These are phyloP conservation scores for Onychomys arenicola DNA, from an alignment of 2,797 vertebrate genomes.

Conservation along the genomic window DNA sequence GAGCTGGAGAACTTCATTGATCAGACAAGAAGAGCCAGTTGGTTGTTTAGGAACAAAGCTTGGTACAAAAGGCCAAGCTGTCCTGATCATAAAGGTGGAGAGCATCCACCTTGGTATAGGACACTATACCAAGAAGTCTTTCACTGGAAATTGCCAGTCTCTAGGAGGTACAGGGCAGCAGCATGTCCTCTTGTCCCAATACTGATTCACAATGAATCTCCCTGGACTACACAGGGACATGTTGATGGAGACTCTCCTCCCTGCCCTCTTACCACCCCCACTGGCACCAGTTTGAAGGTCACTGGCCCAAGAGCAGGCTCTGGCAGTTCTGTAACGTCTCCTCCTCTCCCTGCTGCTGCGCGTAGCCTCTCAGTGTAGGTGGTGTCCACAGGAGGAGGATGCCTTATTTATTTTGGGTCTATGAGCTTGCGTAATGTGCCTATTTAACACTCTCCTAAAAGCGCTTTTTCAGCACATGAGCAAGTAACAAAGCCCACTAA, in stretches of 20 bases:
- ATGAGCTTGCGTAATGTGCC: constrained; percentile 79
- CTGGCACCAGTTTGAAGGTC: neutral
- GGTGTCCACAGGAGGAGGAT: constrained; percentile 54
- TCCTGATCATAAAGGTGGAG: constrained; percentile 6
- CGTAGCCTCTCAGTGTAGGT: constrained; percentile 62
- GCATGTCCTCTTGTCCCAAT: neutral
- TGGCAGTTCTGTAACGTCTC: neutral
- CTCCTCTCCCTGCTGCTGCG: constrained; percentile 10
- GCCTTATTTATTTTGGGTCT: constrained; percentile 80
- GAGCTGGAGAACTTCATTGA: constrained; percentile 51
- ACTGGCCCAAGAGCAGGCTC: neutral
- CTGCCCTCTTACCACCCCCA: neutral
- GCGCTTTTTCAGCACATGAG: constrained; percentile 75
- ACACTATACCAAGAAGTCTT: neutral
- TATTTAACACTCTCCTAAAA: constrained; percentile 80
- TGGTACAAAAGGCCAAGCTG: constrained; percentile 45
- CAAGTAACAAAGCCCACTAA: constrained; percentile 78
- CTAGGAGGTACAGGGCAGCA: neutral
- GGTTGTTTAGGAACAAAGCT: constrained; percentile 60
- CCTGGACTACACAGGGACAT: neutral
- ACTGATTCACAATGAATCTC: neutral
- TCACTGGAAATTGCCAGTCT: neutral
- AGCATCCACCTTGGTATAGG: neutral
- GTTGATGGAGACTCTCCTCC: neutral
- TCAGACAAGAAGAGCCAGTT: constrained; percentile 61